Base-by-base conservation (phyloP, 1,140 invertebrate species). In the Linepithema humile region DNA sequence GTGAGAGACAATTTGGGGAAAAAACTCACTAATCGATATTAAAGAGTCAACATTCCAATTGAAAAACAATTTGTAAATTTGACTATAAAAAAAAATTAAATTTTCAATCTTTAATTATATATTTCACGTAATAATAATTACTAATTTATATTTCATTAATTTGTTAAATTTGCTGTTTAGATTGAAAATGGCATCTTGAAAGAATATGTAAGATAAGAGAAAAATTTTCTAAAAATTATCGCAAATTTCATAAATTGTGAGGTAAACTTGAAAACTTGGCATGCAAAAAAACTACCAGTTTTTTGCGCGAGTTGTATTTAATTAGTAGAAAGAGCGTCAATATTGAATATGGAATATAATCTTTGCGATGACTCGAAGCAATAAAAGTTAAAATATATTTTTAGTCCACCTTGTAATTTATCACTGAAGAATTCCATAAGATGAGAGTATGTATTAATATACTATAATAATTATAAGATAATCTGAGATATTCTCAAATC, bases 381-480 rank as follows among this genome's bases (percentile, higher is more conserved):
- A 45, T 75, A 64, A 29, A 60, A 38, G 10, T 53, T 38, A 38
- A 12, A 15, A 77, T 26, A 78, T 32, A 78, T 67, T 67, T 38
- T 53, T n/a, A 9, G 6, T 67, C 4, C 15, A 65, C 12, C 29
- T 50, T 32, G 9, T 20, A 15, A n/a, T 0, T 62, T 45, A 48
- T 77, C n/a, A 15, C n/a, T n/a, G n/a, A n/a, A n/a, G 35, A 38
- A 78, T 77, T 57, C 38, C 20, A 3, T 53, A 15, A 20, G 60
- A 20, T 3, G 17, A 5, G 29, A 48, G 7, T 32, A 3, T 15
- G 10, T 55, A 40, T 26, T 12, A 67, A n/a, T n/a, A n/a, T n/a
- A n/a, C n/a, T n/a, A n/a, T n/a, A n/a, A n/a, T 40, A 43, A 43
- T 74, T 43, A 29, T 4, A 74, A 74, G 55, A 60, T n/a, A 59